Conservation (phyloP, 2,888 invertebrate species). For the Glaucopsyche alexis region DNA sequence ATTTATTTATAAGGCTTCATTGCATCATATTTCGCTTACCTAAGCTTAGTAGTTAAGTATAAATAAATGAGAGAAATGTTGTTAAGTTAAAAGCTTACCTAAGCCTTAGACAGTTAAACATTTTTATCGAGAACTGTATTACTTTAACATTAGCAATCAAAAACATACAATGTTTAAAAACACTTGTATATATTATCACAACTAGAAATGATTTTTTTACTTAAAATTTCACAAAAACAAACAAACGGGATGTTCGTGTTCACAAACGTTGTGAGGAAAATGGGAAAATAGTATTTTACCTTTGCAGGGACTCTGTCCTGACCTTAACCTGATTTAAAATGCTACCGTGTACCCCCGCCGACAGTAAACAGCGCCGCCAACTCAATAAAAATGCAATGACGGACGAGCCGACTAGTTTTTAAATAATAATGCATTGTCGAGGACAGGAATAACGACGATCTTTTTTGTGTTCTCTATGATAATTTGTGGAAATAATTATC, state of each 20-base stretch:
- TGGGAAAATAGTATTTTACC: slow-evolving; percentile 8
- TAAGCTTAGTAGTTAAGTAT: background rate
- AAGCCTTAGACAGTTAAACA: background rate
- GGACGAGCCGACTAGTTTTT: slow-evolving; percentile 62
- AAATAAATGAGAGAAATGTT: background rate
- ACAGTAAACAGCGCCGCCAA: slow-evolving; percentile 32
- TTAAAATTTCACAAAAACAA: slow-evolving; percentile 25
- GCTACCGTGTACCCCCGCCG: slow-evolving; percentile 57
- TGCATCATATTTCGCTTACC: background rate
- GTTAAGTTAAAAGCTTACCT: background rate
- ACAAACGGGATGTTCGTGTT: background rate
- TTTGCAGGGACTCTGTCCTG: slow-evolving; percentile 44
- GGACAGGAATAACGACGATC: slow-evolving; percentile 51
- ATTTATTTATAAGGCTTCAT: slow-evolving; percentile 60
- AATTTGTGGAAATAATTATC: slow-evolving; percentile 6
- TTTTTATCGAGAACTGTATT: no score
- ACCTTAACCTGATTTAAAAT: slow-evolving; percentile 79
- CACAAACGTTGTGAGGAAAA: background rate
- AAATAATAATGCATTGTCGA: slow-evolving; percentile 76
- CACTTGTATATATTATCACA: background rate
- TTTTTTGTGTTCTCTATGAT: slow-evolving; percentile 9
- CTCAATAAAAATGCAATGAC: slow-evolving; percentile 64
- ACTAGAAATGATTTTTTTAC: background rate
- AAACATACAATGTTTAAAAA: no score
- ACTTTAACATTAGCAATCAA: no score